Evolutionary conservation across 1,140 invertebrate species (phyloP), one percentile per base, ranked within the genome.

Genomic region (Mycetomoellerius zeteki): DNA sequence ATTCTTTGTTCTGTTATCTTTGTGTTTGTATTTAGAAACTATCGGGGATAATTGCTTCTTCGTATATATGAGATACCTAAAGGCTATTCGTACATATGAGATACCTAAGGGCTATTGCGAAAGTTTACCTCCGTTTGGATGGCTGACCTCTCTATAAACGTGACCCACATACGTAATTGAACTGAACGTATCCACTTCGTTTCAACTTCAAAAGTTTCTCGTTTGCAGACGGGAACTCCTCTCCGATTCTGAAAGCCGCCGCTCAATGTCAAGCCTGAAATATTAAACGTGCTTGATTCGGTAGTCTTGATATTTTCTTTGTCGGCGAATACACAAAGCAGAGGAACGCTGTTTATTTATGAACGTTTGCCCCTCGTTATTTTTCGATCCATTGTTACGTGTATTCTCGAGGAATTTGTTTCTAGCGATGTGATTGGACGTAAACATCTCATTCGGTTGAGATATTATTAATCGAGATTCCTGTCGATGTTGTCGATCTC

Each of bases 91-190:
- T 12, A 16, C 30, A 24, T 27, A 4, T 3, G 5, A 0, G 37
- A 37, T 71, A 71, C 24, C 14, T 71, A 71, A 72, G 50, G n/a
- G 69, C 16, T 33, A 24, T 16, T 52, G n/a, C 73, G 37, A 50
- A 16, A 14, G 62, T 47, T 60, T 50, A 33, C 12, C 47, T 76
- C n/a, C 37, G 52, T 50, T 64, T 21, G 71, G 58, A 73, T 65
- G 71, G 56, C 14, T 58, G 14, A 73, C 21, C n/a, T 72, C 24
- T 60, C 50, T 47, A 50, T 64, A 76, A 71, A 62, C 58, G 71
- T 62, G 58, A 64, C 72, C 72, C n/a, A 85, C 82, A 85, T 85
- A 62, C 14, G 33, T 76, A 85, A 85, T 76, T 85, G 54, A 27
- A 27, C 37, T 47, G 71, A 16, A 7, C 6, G 56, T 62, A 56